These are phyloP conservation scores for Odocoileus hemionus DNA, from an alignment of 2,113 vertebrate genomes.

Conservation along the genomic window DNA sequence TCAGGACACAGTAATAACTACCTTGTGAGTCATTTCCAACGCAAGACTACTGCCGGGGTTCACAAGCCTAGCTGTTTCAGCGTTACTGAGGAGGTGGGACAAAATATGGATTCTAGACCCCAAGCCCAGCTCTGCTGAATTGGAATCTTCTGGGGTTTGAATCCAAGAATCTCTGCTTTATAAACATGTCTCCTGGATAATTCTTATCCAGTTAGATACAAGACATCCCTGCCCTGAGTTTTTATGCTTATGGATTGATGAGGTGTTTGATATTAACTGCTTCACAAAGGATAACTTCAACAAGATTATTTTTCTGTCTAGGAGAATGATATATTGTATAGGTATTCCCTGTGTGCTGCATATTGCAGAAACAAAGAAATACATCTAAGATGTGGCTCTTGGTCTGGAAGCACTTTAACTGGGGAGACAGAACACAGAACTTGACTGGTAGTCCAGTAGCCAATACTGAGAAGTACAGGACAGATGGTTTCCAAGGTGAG, in stretches of 20 bases:
- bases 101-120: not conserved
- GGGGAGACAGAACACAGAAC: not conserved
- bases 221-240: not conserved
- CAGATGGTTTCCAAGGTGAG: not conserved
- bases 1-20: not conserved
- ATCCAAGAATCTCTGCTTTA: not conserved
- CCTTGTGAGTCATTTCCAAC: not conserved
- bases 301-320: not conserved
- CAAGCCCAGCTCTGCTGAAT: not conserved
- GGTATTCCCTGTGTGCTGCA: not conserved
- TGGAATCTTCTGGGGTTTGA: not conserved
- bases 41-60: accelerated
- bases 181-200: not conserved
- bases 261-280: not conserved
- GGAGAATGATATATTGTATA: not conserved
- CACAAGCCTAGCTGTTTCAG: not conserved
- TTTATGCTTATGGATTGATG: not conserved
- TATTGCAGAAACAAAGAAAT: not conserved
- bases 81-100: not conserved
- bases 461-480: not conserved
- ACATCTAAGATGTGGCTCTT: not conserved
- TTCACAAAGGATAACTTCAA: not conserved
- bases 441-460: not conserved
- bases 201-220: not conserved
- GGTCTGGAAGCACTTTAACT: not conserved